Base-by-base conservation (phyloP, 2,888 invertebrate species). In the Tipula unca region DNA sequence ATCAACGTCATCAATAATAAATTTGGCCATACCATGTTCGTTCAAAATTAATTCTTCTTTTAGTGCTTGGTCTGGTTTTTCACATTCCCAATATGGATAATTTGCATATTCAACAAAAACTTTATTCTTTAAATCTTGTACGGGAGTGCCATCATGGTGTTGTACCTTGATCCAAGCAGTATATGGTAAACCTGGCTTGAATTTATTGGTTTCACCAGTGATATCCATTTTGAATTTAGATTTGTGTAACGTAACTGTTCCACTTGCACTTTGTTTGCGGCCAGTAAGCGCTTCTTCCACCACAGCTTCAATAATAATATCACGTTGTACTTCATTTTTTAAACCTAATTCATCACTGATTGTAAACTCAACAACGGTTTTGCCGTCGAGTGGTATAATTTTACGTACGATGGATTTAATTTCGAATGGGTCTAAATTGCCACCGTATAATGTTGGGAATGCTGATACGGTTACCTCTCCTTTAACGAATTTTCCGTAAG, bases 271-370 rank as follows among this genome's bases (percentile, higher is more conserved):
- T 89, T 98, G 96, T 88, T 95, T 94, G 85, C 97, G 93, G 1
- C 90, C 91, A 1, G 98, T 98, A 87, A 97, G 92, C 86, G 94
- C 94, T 92, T 99, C 99, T 90, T 98, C 97, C 1, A 99, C 94
- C 5, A 96, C 95, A 0, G 97, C 98, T 89, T 97, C 95, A 84
- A 98, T 93, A 39, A 96, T 94, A 84, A 98, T 94, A 29, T 95
- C 95, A 87, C 97, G 93, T 88, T 95, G 94, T 88, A 94, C 96
- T 88, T 95, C 95, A 85, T 97, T 96, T 88, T 96, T 96, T 86
- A 98, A 91, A 88, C 95, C 95, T 86, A 95, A 91, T 89, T 96
- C 94, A 87, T 93, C 93, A 87, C 93, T 93, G 86, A 98, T 93
- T 89, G 96, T 95, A 88, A 97, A 96, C 85, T 95, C 94, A 0